Evolutionary conservation across 2,888 invertebrate species (phyloP).

Genomic region (Ischnura elegans): DNA sequence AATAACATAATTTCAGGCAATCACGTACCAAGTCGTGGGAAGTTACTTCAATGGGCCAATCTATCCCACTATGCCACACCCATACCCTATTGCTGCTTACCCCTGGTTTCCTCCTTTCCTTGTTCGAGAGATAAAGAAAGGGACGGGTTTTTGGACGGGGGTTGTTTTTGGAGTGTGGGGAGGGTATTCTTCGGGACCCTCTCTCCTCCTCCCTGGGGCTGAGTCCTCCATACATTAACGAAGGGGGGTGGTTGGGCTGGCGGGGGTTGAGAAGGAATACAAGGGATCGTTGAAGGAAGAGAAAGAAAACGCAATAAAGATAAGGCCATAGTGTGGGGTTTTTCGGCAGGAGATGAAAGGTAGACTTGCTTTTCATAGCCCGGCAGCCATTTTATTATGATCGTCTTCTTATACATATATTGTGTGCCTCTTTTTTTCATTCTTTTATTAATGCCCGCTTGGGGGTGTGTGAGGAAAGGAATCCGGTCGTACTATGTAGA

Average conservation of each 20-base stretch:
- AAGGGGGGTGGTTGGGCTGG: too few species aligned
- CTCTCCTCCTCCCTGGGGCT: too few species aligned
- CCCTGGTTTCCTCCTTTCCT: background rate
- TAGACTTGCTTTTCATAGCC: conserved; percentile 27
- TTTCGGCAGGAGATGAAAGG: conserved; percentile 2
- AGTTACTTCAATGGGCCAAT: too few species aligned
- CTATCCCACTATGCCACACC: background rate
- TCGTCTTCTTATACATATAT: background rate
- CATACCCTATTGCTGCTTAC: background rate
- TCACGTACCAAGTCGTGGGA: too few species aligned
- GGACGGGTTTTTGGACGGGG: background rate
- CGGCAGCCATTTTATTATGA: conserved; percentile 35
- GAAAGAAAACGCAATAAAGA: conserved; percentile 37
- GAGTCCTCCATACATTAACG: conserved; percentile 55
- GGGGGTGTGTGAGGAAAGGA: background rate
- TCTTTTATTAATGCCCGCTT: background rate
- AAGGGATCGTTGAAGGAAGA: conserved; percentile 6
- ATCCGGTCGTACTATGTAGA: background rate
- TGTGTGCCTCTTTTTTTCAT: background rate
- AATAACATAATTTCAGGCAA: too few species aligned
- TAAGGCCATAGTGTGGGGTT: background rate
- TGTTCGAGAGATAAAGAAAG: conserved; percentile 23
- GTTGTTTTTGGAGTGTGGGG: background rate
- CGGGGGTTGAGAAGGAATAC: background rate
- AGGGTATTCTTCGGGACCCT: conserved; percentile 9